Evolutionary conservation across 1,140 invertebrate genomes (phyloP).

Genomic region (Laupala kohalensis): DNA sequence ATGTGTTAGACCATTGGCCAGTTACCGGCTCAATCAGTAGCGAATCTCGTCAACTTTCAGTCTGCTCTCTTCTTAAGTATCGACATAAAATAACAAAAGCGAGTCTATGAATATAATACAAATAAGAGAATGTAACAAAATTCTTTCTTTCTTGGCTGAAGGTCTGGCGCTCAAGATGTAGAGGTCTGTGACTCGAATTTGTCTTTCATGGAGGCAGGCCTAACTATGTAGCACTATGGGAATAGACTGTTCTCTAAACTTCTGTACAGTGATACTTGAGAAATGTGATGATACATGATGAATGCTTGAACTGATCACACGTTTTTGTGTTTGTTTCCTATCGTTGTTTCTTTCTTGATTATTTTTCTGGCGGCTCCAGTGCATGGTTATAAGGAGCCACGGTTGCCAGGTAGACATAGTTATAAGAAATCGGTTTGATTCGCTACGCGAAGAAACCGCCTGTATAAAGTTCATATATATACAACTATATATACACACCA

Average conservation of each 20-base stretch:
- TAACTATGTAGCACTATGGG: not conserved
- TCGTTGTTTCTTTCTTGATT: not conserved
- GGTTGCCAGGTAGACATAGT: not conserved
- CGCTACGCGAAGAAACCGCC: not conserved
- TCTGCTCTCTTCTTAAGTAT: not conserved
- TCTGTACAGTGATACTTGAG: not conserved
- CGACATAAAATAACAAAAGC: not conserved
- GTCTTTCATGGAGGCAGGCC: not conserved
- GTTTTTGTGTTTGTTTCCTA: not conserved
- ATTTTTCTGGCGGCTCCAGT: not conserved
- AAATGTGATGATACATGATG: not conserved
- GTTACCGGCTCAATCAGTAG: too few species aligned
- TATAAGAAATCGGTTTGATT: not conserved
- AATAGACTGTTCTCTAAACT: not conserved
- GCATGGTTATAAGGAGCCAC: not conserved
- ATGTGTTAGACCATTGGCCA: too few species aligned
- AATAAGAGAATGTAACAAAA: not conserved
- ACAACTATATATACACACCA: not conserved
- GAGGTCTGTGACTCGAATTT: not conserved
- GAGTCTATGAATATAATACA: not conserved
- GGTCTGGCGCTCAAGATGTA: not conserved
- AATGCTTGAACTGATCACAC: not conserved
- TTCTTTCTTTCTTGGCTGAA: not conserved
- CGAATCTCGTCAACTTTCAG: not conserved
- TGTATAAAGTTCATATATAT: not conserved